Evolutionary conservation across 1,140 invertebrate species (phyloP), one percentile per base, ranked within the genome.

Genomic region (Zaprionus ornatus): DNA sequence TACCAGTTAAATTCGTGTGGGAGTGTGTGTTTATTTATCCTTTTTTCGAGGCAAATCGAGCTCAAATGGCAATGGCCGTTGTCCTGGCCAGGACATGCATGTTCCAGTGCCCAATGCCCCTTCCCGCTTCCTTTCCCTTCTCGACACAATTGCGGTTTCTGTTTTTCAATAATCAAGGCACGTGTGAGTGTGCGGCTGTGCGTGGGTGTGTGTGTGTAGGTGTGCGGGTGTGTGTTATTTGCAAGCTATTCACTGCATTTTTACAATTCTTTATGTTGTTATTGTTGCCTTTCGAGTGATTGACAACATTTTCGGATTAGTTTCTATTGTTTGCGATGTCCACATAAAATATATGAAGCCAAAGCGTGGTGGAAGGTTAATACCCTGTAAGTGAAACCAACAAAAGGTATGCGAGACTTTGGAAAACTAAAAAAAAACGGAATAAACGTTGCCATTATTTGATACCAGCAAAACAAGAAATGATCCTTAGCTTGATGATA

Each of bases 21-120:
- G 62, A 37, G 60, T 56, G 25, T 29, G 27, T 52, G 23, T 73
- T 57, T 80, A 72, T 86, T 82, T 80, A 80, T 67, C 62, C 66
- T 69, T 77, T 74, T 80, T 50, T 70, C 45, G 55, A 74, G 77
- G 71, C 83, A 87, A 86, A 87, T 86, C 77, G 83, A 86, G 83
- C 83, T 77, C 68, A 74, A 85, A 77, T 73, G 71, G 59, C 63
- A 67, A 63, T 74, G 71, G 57, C 32, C 71, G 54, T 52, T 64
- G 67, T 71, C 42, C 60, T 71, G 60, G 54, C 45, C 45, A 50
- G 40, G 15, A 7, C 64, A 52, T 54, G 40, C 70, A 67, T 27
- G 59, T 67, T 52, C 60, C 50, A 54, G 37, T 40, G 37, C 37
- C 7, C n/a, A 9, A 4, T 48, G 4, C 42, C 42, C 42, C 17